Percentiles rank a stretch among this genome's conserved stretches.
Evolutionary conservation across 2,797 vertebrate species (phyloP).

Genomic region (Hoplostethus mediterraneus): DNA sequence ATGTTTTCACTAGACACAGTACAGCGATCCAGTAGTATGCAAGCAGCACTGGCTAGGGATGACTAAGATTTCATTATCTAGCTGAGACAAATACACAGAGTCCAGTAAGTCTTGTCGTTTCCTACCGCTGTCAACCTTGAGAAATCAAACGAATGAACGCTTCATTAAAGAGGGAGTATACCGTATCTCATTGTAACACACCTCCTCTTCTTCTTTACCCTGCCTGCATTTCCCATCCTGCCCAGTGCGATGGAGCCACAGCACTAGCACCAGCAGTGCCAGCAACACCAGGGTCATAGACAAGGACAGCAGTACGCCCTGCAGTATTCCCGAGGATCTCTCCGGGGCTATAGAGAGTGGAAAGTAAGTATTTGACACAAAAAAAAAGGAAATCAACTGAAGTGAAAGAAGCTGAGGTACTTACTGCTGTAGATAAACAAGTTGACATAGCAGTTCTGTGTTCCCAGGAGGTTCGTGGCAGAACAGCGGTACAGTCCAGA

Average conservation of each 20-base stretch:
- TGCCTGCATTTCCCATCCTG: conserved; percentile 69
- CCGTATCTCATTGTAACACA: conserved; percentile 80
- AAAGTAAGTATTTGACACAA: not conserved
- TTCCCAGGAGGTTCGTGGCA: conserved; percentile 82
- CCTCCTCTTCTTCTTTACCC: conserved; percentile 69
- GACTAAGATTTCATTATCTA: not conserved
- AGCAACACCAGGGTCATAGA: conserved; percentile 84
- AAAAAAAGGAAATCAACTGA: not conserved
- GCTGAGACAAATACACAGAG: not conserved
- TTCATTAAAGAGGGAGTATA: conserved; percentile 81
- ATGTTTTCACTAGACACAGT: not conserved
- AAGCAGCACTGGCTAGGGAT: not conserved
- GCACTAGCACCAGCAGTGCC: conserved; percentile 78
- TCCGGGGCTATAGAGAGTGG: conserved; percentile 62
- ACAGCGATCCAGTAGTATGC: not conserved
- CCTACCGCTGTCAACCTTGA: not conserved
- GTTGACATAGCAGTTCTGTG: conserved; percentile 84
- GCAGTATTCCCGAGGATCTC: conserved; percentile 77
- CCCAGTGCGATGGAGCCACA: conserved; percentile 85
- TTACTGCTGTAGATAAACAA: conserved; percentile 82
- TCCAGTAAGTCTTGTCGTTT: not conserved
- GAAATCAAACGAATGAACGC: conserved; percentile 83
- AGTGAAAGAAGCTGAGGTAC: conserved; percentile 13
- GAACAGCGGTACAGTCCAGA: conserved; percentile 88
- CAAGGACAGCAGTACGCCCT: conserved; percentile 82